These are phyloP conservation scores for Manacus vitellinus DNA, from an alignment of 2,113 vertebrate species.

Conservation along the genomic window DNA sequence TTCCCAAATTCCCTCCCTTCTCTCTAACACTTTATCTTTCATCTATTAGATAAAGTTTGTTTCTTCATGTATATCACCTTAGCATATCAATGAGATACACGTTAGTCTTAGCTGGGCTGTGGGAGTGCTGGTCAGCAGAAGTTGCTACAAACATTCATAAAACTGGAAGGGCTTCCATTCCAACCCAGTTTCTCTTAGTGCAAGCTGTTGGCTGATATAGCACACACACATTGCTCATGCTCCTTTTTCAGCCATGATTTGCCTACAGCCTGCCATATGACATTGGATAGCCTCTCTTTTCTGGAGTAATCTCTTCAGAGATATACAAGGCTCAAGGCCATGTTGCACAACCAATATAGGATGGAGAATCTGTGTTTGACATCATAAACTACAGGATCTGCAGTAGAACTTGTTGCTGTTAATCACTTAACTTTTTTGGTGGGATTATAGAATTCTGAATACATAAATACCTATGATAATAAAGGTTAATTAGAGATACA, in stretches of 20 bases:
- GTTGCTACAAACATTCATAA: accelerated
- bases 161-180: neutral
- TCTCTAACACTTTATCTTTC: neutral
- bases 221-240: neutral
- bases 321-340: neutral
- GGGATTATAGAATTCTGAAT: neutral
- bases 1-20: neutral
- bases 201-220: neutral
- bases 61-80: neutral
- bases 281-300: neutral
- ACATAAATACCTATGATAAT: neutral
- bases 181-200: neutral
- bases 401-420: neutral
- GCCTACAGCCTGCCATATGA: neutral
- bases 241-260: neutral
- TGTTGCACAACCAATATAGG: neutral
- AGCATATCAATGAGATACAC: neutral
- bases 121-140: neutral
- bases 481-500: neutral
- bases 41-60: neutral
- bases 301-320: neutral
- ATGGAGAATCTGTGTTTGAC: neutral
- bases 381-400: neutral
- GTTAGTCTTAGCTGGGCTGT: neutral
- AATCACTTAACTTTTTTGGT: neutral